Conservation (phyloP, 2,888 invertebrate species). For the Saturnia japonica region DNA sequence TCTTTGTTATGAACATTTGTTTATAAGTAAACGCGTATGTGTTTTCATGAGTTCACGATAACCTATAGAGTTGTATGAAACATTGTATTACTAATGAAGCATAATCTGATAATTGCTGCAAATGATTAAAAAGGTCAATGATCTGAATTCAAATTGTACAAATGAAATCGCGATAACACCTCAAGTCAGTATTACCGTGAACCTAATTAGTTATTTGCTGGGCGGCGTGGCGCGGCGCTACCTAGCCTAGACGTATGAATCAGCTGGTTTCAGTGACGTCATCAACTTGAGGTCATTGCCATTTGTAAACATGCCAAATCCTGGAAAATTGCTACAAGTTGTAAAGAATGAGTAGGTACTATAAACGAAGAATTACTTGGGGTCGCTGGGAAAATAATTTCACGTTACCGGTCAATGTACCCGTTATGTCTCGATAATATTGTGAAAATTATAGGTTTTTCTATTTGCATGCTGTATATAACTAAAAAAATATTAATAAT, state of each 20-base stretch:
- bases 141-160: background rate
- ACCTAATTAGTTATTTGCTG: slow-evolving; percentile 6
- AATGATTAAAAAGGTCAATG: slow-evolving; percentile 3
- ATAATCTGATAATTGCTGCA: background rate
- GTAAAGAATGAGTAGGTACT: slow-evolving; percentile 1
- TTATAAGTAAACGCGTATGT: background rate
- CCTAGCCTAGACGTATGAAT: slow-evolving; percentile 29
- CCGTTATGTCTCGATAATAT: background rate
- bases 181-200: background rate
- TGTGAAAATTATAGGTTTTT: background rate
- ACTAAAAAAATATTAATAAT: background rate
- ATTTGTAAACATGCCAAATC: slow-evolving; percentile 33
- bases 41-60: background rate
- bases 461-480: background rate
- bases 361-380: slow-evolving; percentile 17
- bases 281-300: slow-evolving; percentile 34
- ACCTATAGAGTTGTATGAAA: background rate
- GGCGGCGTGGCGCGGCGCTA: slow-evolving; percentile 1
- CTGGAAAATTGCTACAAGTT: slow-evolving; percentile 24
- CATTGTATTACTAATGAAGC: background rate
- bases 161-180: background rate
- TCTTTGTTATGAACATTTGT: too few species aligned
- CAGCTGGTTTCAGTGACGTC: slow-evolving; percentile 33
- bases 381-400: slow-evolving; percentile 1
- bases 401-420: slow-evolving; percentile 16